Evolutionary conservation across 1,140 invertebrate species (phyloP).

Genomic region (Heliconius himera): DNA sequence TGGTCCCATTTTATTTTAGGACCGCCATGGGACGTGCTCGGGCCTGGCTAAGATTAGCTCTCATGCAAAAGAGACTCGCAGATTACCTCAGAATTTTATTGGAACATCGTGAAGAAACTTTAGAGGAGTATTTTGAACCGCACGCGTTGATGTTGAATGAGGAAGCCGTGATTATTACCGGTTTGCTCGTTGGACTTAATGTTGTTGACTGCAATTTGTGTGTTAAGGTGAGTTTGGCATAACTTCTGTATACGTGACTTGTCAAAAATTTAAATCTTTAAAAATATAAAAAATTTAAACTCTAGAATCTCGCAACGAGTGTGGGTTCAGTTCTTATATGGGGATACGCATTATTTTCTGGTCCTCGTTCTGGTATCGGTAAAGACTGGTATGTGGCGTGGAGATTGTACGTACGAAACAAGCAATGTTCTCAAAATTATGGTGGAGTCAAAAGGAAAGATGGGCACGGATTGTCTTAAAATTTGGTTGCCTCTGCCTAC

Average conservation of each 20-base stretch:
- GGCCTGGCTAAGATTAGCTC: conserved; percentile 95
- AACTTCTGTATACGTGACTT: not conserved
- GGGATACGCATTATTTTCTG: too few relatives aligned
- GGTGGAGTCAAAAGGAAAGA: too few relatives aligned
- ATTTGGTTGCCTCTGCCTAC: too few relatives aligned
- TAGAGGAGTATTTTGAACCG: conserved; percentile 96
- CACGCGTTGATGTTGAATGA: conserved; percentile 98
- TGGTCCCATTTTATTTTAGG: conserved; percentile 10
- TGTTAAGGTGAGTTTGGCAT: conserved; percentile 88
- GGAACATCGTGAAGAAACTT: conserved; percentile 94
- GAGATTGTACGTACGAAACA: too few relatives aligned
- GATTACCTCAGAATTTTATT: conserved; percentile 97
- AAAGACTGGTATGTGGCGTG: too few relatives aligned
- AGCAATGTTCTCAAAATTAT: too few relatives aligned
- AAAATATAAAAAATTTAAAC: too few relatives aligned
- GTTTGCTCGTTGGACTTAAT: conserved; percentile 97
- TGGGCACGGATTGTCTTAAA: too few relatives aligned
- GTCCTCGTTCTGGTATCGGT: too few relatives aligned
- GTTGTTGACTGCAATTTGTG: conserved; percentile 99
- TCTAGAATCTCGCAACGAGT: too few relatives aligned
- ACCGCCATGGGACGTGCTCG: conserved; percentile 94
- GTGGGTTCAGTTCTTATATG: too few relatives aligned
- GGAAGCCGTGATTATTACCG: conserved; percentile 96
- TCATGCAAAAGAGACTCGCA: conserved; percentile 98
- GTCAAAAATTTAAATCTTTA: too few relatives aligned